Evolutionary conservation across 2,113 vertebrate species (phyloP).

Genomic region (Jaculus jaculus): DNA sequence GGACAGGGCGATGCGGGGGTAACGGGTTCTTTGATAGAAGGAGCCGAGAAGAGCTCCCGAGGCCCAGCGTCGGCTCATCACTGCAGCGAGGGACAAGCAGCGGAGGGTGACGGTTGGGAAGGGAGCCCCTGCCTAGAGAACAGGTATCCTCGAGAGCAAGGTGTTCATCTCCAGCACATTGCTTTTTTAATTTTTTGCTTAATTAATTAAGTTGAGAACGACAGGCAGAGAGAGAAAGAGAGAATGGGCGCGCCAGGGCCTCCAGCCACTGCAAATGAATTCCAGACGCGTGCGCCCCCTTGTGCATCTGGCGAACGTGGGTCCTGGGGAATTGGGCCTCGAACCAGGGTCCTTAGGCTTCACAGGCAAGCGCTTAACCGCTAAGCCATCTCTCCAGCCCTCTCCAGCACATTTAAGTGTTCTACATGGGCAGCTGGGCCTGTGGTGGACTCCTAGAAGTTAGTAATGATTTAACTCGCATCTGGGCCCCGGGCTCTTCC

Average conservation of each 20-base stretch:
- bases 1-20: neutral
- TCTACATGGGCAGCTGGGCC: fast-evolving
- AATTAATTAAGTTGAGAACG: too few relatives aligned
- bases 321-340: too few relatives aligned
- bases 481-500: too few relatives aligned
- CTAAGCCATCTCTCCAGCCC: too few relatives aligned
- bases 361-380: too few relatives aligned
- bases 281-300: too few relatives aligned
- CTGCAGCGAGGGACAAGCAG: fast-evolving
- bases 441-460: fast-evolving
- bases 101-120: fast-evolving
- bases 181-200: too few relatives aligned
- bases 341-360: neutral
- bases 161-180: fast-evolving
- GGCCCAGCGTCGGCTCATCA: neutral
- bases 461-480: fast-evolving
- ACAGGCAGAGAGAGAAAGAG: too few relatives aligned
- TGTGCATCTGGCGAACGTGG: too few relatives aligned
- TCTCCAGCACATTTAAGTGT: fast-evolving
- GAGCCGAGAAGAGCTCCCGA: neutral
- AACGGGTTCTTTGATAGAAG: fast-evolving
- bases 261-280: too few relatives aligned
- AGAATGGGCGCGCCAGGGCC: too few relatives aligned
- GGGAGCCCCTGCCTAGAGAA: fast-evolving
- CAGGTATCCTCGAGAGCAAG: fast-evolving